These are phyloP conservation scores for Sisyra nigra DNA, from an alignment of 2,888 invertebrate species.

Conservation along the genomic window DNA sequence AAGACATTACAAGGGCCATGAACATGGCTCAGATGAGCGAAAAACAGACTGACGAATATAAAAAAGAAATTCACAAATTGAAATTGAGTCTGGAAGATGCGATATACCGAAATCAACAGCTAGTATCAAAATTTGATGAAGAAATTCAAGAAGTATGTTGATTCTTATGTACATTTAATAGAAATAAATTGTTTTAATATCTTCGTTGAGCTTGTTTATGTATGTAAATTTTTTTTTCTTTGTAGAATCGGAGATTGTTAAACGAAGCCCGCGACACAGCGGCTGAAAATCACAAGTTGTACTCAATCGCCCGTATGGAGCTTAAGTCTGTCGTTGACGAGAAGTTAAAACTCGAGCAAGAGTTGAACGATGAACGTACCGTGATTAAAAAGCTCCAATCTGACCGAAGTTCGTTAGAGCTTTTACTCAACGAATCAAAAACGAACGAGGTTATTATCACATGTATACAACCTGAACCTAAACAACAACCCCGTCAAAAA, in stretches of 20 bases:
- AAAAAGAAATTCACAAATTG: slow-evolving; percentile 31
- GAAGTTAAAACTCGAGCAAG: slow-evolving; percentile 15
- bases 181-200: slow-evolving; percentile 1
- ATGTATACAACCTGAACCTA: not conserved
- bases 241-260: slow-evolving; percentile 21
- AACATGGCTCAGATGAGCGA: slow-evolving; percentile 51
- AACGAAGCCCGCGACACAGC: slow-evolving; percentile 22
- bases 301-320: slow-evolving; percentile 30
- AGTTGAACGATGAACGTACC: slow-evolving; percentile 16
- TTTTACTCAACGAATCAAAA: slow-evolving; percentile 21
- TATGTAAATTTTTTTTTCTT: slow-evolving; percentile 12
- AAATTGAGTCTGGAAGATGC: slow-evolving; percentile 27
- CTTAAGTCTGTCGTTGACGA: slow-evolving; percentile 20
- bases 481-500: too few relatives aligned
- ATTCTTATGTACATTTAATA: slow-evolving; percentile 13
- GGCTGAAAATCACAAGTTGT: slow-evolving; percentile 30
- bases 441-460: slow-evolving; percentile 20
- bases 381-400: slow-evolving; percentile 18
- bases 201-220: not conserved
- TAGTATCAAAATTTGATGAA: slow-evolving; percentile 42
- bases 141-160: slow-evolving; percentile 38
- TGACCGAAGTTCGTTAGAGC: slow-evolving; percentile 21
- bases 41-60: slow-evolving; percentile 41
- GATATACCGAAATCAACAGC: slow-evolving; percentile 33
- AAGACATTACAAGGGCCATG: slow-evolving; percentile 54